Conservation (phyloP, 1,140 invertebrate genomes). For the Mya arenaria region DNA sequence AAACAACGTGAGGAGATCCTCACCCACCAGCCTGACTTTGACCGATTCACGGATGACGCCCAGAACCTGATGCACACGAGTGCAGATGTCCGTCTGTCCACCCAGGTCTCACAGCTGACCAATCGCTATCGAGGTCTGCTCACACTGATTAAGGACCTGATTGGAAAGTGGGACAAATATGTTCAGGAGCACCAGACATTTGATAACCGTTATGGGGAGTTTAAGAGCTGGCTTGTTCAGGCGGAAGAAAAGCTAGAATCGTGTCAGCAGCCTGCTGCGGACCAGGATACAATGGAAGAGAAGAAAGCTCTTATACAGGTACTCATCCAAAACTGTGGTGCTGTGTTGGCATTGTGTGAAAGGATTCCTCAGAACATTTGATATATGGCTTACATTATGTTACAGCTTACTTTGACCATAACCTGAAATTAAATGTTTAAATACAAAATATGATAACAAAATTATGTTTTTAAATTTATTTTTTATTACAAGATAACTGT, state of each 20-base stretch:
- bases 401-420: no score
- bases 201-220: constrained; percentile 88
- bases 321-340: no score
- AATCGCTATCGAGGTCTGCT: constrained; percentile 91
- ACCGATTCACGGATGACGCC: constrained; percentile 94
- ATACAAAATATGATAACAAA: background rate
- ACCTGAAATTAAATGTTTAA: no score
- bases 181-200: constrained; percentile 93
- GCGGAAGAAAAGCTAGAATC: constrained; percentile 88
- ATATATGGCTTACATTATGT: no score
- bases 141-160: constrained; percentile 86
- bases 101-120: constrained; percentile 93
- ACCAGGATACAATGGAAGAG: constrained; percentile 76
- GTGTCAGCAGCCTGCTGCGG: constrained; percentile 70
- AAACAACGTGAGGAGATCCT: constrained; percentile 76
- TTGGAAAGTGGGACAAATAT: constrained; percentile 92
- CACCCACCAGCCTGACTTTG: constrained; percentile 84
- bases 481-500: background rate
- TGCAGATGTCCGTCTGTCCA: constrained; percentile 92
- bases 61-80: constrained; percentile 92
- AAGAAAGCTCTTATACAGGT: constrained; percentile 76
- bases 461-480: background rate
- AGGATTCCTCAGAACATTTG: no score
- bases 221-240: constrained; percentile 89
- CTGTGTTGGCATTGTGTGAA: no score